Conservation (phyloP, 2,113 vertebrate genomes). For the Australoheros scitulus region DNA sequence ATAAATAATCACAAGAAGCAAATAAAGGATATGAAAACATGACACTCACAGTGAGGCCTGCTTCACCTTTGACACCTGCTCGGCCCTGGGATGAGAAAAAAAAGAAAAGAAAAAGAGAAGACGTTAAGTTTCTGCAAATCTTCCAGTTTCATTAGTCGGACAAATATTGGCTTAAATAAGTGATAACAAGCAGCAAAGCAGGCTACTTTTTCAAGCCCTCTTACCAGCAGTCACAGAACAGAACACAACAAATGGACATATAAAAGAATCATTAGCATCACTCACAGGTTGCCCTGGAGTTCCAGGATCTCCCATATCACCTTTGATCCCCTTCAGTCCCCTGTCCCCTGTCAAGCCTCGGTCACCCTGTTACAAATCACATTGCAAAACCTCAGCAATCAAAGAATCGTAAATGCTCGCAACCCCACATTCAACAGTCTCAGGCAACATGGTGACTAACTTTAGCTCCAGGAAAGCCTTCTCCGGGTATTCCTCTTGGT, state of each 20-base stretch:
- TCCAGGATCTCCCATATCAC: constrained; percentile 85
- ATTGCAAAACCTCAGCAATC: neutral
- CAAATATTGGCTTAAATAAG: neutral
- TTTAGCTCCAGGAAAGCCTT: constrained; percentile 88
- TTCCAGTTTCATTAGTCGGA: neutral
- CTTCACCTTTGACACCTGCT: constrained; percentile 85
- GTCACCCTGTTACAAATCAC: constrained; percentile 80
- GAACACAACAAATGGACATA: neutral
- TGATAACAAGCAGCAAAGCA: neutral
- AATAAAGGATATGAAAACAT: neutral
- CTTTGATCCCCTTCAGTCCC: constrained; percentile 86
- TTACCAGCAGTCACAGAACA: neutral
- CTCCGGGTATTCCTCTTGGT: constrained; percentile 85
- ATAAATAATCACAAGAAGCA: neutral
- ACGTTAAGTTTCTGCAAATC: neutral
- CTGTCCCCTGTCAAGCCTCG: constrained; percentile 84
- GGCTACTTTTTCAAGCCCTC: neutral
- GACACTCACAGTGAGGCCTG: constrained; percentile 86
- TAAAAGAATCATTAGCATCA: constrained; percentile 2
- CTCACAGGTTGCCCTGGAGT: constrained; percentile 82
- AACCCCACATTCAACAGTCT: neutral
- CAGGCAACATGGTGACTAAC: constrained; percentile 58
- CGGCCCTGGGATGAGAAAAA: constrained; percentile 74
- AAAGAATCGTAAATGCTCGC: neutral
- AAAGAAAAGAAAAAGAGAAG: neutral